Conservation (phyloP, 2,888 invertebrate genomes). For the Ferrisia virgata region DNA sequence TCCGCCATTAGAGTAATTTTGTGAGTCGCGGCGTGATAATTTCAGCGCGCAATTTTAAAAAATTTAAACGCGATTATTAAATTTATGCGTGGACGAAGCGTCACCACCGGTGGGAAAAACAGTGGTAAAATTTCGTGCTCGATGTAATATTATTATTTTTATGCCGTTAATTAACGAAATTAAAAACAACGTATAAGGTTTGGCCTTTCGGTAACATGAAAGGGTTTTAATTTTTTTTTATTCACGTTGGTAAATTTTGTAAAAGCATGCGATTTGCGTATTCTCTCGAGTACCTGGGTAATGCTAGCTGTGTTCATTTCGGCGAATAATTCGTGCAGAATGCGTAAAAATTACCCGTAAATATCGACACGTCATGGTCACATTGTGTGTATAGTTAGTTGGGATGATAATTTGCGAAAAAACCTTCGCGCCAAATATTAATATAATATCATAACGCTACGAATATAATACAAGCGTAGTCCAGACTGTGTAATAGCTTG, state of each 20-base stretch:
- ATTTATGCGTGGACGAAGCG: neutral
- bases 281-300: neutral
- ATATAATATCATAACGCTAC: neutral
- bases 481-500: too few species aligned
- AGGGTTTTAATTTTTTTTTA: neutral
- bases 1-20: neutral
- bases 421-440: neutral
- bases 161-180: neutral
- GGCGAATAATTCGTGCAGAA: neutral
- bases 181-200: constrained; percentile 21
- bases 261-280: constrained; percentile 19
- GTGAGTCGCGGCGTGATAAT: neutral
- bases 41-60: neutral
- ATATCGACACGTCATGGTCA: constrained; percentile 29
- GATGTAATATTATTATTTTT: neutral
- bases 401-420: neutral
- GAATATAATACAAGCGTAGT: too few species aligned
- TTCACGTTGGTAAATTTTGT: neutral
- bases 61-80: neutral
- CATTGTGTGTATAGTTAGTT: neutral
- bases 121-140: neutral
- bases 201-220: neutral
- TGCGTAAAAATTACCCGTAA: neutral
- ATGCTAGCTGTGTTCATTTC: neutral
- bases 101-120: neutral